A percentile compares a stretch with the other conserved stretches of the same genome.
Conservation (phyloP, 2,888 invertebrate species). For the Callyntrura guangdongensis region DNA sequence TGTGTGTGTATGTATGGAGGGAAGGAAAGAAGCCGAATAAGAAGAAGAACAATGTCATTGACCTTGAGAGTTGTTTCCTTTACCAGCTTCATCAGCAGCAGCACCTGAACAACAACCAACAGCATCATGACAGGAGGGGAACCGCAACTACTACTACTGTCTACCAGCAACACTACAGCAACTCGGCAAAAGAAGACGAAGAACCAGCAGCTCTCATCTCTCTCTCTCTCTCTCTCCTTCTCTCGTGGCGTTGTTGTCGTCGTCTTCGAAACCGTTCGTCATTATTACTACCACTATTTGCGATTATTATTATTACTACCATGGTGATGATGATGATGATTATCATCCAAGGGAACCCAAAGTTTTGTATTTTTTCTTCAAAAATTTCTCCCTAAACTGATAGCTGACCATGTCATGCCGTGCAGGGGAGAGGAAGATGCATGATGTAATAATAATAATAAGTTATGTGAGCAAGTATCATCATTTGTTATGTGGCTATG, state of each 20-base stretch:
- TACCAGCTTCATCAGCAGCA: conserved; percentile 42
- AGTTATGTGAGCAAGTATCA: no score
- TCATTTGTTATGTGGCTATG: no score
- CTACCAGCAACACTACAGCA: background rate
- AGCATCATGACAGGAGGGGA: conserved; percentile 23
- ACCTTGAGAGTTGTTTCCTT: conserved; percentile 65
- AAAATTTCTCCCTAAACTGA: background rate
- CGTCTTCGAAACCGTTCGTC: background rate
- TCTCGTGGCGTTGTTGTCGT: no score
- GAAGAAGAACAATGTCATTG: conserved; percentile 61
- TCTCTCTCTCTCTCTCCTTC: background rate
- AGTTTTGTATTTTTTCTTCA: no score
- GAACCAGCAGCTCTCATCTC: background rate
- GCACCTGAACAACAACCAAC: conserved; percentile 12
- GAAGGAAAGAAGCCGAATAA: conserved; percentile 33
- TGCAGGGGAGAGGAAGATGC: no score
- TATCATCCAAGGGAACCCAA: no score
- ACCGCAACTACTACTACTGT: background rate
- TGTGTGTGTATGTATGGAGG: background rate
- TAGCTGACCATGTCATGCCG: background rate
- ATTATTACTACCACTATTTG: background rate
- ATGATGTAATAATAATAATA: no score
- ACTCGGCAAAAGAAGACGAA: no score
- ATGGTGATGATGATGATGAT: no score
- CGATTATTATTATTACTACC: background rate